A percentile compares a stretch with the other conserved stretches of the same genome.
These are phyloP conservation scores for Potamarius usumacintae DNA, from an alignment of 2,113 vertebrate genomes.

Conservation along the genomic window DNA sequence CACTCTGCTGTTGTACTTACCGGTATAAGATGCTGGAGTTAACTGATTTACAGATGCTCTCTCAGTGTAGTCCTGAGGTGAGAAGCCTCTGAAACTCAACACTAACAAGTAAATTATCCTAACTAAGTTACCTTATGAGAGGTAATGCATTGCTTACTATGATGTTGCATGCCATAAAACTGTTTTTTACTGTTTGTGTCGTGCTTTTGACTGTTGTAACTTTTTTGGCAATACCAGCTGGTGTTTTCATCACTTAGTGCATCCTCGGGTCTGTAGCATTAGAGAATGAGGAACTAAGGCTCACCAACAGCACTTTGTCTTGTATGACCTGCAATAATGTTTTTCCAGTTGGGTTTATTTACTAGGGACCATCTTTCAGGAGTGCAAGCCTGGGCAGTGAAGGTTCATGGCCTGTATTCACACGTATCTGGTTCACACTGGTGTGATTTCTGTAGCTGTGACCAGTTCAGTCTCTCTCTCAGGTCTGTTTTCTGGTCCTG, in stretches of 20 bases:
- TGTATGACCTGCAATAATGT: constrained; percentile 41
- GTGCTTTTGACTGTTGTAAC: constrained; percentile 27
- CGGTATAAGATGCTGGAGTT: not conserved
- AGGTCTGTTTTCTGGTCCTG: not conserved
- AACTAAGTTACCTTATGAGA: not conserved
- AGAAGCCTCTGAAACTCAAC: not conserved
- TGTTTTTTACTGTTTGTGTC: not conserved
- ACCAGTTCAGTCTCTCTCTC: constrained; percentile 5
- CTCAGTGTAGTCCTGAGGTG: not conserved
- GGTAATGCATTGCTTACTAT: not conserved
- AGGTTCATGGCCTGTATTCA: not conserved
- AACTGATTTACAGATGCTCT: not conserved
- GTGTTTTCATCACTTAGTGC: not conserved
- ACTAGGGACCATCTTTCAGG: not conserved
- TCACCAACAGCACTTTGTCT: not conserved
- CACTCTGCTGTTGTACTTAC: constrained; percentile 1
- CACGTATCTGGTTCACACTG: not conserved
- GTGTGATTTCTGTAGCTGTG: not conserved
- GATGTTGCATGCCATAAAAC: constrained; percentile 4
- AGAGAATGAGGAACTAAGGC: not conserved
- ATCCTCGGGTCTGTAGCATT: constrained; percentile 8
- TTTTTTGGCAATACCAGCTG: constrained; percentile 24
- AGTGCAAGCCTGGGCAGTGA: not conserved
- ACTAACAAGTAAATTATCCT: not conserved
- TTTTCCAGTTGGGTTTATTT: not conserved